Percentiles rank a stretch among this genome's conserved stretches.
phyloP scores from a whole-genome alignment of 1,140 invertebrate species.

The Euwallacea fornicatus region DNA sequence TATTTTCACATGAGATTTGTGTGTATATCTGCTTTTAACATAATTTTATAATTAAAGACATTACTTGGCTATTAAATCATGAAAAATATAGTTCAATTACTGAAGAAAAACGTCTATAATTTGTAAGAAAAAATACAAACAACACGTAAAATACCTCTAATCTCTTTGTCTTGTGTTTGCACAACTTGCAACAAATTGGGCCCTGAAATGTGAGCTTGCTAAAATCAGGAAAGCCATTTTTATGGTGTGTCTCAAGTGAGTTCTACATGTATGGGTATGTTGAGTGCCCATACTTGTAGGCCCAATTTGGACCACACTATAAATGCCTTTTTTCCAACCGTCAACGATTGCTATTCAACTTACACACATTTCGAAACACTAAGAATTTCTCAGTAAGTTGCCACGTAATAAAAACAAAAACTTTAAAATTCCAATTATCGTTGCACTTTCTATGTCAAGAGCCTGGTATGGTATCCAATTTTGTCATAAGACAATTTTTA shows the following conservation, averaged over 20 bases:
- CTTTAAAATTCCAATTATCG: not conserved
- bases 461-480: no score
- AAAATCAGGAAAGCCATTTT: not conserved
- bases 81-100: constrained; percentile 34
- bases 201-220: constrained; percentile 19
- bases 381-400: not conserved
- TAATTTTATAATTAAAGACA: not conserved
- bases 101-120: no score
- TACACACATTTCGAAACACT: no score
- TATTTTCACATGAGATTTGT: constrained; percentile 29
- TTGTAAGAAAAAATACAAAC: not conserved
- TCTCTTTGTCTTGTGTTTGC: constrained; percentile 39
- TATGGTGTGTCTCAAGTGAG: not conserved
- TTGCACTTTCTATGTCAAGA: no score
- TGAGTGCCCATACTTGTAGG: no score
- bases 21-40: not conserved
- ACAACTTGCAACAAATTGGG: constrained; percentile 42
- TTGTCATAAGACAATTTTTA: no score
- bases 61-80: constrained; percentile 11
- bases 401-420: not conserved
- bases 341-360: no score
- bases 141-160: constrained; percentile 35
- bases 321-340: no score
- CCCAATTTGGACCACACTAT: no score
- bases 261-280: no score